Conservation (phyloP, 2,113 vertebrate species). For the Syngnathoides biaculeatus region DNA sequence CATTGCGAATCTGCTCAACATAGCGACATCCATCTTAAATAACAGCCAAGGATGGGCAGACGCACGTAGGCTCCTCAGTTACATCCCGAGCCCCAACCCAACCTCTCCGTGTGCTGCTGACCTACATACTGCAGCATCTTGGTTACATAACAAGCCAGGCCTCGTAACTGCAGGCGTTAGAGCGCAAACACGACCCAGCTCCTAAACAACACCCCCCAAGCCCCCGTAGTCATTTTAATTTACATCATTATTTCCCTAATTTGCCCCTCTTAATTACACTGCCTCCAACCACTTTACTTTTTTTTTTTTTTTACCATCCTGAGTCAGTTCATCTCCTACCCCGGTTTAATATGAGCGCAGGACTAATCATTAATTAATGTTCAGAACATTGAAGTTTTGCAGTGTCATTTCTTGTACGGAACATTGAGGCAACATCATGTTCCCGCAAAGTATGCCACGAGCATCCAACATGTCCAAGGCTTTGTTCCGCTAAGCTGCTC, state of each 20-base stretch:
- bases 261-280: background rate
- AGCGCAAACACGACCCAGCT: conserved; percentile 29
- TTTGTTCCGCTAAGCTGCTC: conserved; percentile 34
- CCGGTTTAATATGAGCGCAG: background rate
- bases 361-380: background rate
- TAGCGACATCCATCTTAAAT: conserved; percentile 1
- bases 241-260: too few species aligned
- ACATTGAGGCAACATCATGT: background rate
- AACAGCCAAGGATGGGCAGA: conserved; percentile 3
- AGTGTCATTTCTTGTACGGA: background rate
- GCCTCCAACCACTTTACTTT: background rate
- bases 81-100: conserved; percentile 41
- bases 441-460: background rate
- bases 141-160: conserved; percentile 67
- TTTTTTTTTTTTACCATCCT: background rate
- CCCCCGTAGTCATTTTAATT: too few species aligned
- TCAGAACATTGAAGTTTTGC: background rate
- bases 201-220: background rate
- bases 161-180: conserved; percentile 57
- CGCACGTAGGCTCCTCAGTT: conserved; percentile 22
- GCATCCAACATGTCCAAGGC: background rate
- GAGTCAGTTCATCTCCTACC: background rate
- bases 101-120: conserved; percentile 65
- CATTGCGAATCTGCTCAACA: conserved; percentile 7
- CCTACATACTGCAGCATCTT: conserved; percentile 70